These are phyloP conservation scores for Leptodirus hochenwartii DNA, from an alignment of 2,888 invertebrate genomes.

Conservation along the genomic window DNA sequence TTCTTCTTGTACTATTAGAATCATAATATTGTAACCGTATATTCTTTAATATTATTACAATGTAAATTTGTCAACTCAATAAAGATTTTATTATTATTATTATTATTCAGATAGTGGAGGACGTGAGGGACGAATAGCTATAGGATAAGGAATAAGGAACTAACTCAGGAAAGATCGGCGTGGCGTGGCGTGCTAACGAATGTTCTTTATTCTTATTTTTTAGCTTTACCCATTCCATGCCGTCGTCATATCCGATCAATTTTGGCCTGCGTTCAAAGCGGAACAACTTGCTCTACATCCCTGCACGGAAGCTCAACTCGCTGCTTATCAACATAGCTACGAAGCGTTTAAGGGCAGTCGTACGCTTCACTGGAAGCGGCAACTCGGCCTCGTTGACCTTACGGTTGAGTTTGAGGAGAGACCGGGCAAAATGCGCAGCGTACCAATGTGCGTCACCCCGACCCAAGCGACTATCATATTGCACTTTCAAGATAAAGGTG, in stretches of 20 bases:
- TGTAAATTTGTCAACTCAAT: no score
- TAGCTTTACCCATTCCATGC: constrained; percentile 58
- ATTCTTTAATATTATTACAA: no score
- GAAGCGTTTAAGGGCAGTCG: constrained; percentile 83
- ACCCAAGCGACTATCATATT: constrained; percentile 87
- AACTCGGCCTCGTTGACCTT: constrained; percentile 78
- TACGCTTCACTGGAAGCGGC: constrained; percentile 85
- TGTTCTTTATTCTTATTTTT: no score
- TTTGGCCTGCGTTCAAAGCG: constrained; percentile 95
- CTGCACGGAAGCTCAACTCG: constrained; percentile 60
- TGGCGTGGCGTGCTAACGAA: no score
- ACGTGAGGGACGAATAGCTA: no score
- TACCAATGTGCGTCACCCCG: constrained; percentile 75
- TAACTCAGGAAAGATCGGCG: no score
- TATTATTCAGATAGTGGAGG: no score
- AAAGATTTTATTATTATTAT: no score
- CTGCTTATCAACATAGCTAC: constrained; percentile 75
- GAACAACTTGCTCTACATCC: constrained; percentile 77
- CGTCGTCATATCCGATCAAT: constrained; percentile 92
- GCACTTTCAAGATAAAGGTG: constrained; percentile 78
- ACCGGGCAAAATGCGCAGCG: constrained; percentile 42
- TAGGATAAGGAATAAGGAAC: no score
- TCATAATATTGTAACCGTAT: no score
- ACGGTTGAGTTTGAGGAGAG: constrained; percentile 76
- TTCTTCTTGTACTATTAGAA: no score